Evolutionary conservation across 2,113 vertebrate species (phyloP).

Genomic region (Eudyptes chrysolophus): DNA sequence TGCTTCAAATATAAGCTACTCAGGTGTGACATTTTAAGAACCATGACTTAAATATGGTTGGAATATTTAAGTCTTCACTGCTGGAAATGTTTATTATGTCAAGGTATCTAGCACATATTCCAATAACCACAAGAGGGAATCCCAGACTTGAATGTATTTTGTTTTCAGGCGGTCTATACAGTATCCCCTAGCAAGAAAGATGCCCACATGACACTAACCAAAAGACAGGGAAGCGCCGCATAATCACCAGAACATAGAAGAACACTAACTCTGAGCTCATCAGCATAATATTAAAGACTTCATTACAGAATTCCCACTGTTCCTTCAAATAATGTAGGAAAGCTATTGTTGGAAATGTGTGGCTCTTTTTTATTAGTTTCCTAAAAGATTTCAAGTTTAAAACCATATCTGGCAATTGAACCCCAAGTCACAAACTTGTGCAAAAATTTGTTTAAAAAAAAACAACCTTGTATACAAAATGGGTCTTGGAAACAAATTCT

Average conservation of each 20-base stretch:
- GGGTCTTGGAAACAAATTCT: constrained; percentile 76
- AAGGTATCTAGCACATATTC: not conserved
- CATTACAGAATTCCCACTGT: constrained; percentile 38
- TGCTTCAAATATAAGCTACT: not conserved
- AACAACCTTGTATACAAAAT: constrained; percentile 69
- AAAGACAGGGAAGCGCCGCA: not conserved
- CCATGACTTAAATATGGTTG: constrained; percentile 24
- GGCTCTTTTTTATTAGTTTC: constrained; percentile 70
- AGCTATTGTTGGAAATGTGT: constrained; percentile 76
- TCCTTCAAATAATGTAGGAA: constrained; percentile 69
- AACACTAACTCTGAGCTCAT: constrained; percentile 33
- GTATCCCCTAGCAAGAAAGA: not conserved
- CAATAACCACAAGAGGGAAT: not conserved
- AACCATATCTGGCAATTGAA: constrained; percentile 47
- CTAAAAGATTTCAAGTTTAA: constrained; percentile 69
- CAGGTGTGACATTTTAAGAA: not conserved
- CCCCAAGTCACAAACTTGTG: constrained; percentile 71
- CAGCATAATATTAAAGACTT: constrained; percentile 5
- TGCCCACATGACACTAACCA: not conserved
- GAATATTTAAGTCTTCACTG: constrained; percentile 45
- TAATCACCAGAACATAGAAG: constrained; percentile 20
- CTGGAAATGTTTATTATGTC: constrained; percentile 36
- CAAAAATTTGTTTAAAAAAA: constrained; percentile 62
- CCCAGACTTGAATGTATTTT: not conserved
- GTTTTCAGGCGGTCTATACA: not conserved